A percentile compares a stretch with the other conserved stretches of the same genome.
These are phyloP conservation scores for Falco punctatus DNA, from an alignment of 2,113 vertebrate species.

Conservation along the genomic window DNA sequence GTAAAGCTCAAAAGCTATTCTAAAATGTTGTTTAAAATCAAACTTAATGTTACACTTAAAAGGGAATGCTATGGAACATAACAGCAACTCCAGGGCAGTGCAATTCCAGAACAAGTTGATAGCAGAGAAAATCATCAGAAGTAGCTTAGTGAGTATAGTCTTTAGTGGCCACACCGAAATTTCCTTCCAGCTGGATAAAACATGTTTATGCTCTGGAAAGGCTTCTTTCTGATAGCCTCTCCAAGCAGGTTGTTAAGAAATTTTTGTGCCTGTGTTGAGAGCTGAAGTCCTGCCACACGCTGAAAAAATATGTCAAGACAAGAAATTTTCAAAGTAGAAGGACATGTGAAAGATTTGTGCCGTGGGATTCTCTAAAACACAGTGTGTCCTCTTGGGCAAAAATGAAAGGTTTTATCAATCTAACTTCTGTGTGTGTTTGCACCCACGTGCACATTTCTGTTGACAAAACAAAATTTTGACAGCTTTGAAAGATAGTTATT, in stretches of 20 bases:
- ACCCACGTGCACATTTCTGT: not conserved
- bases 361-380: not conserved
- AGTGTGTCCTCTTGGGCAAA: not conserved
- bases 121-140: not conserved
- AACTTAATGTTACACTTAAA: not conserved
- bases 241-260: not conserved
- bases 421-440: not conserved
- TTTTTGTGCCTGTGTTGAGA: not conserved
- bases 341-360: not conserved
- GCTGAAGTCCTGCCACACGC: not conserved
- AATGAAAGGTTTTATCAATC: not conserved
- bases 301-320: not conserved
- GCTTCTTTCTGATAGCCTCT: not conserved
- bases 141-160: not conserved
- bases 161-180: not conserved
- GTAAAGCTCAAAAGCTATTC: not conserved
- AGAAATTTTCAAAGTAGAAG: not conserved
- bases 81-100: not conserved
- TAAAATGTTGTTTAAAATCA: not conserved
- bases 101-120: not conserved
- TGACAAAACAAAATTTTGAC: not conserved
- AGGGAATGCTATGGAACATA: not conserved
- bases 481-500: not conserved
- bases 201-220: not conserved
- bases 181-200: not conserved